Evolutionary conservation across 2,113 vertebrate species (phyloP), one percentile per base, ranked within the genome.

Genomic region (Hiodon alosoides): DNA sequence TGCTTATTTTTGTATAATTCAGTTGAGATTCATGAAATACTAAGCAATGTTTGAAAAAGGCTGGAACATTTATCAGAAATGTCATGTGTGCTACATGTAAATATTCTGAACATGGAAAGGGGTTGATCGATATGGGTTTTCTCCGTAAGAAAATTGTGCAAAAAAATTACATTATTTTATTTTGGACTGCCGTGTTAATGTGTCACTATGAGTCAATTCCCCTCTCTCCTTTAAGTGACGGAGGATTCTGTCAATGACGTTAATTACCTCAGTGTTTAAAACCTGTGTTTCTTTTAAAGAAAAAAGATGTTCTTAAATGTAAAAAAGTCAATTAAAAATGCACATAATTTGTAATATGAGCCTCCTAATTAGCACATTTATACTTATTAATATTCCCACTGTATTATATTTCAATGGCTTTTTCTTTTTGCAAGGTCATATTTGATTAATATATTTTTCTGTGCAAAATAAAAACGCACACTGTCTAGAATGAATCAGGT

Each of bases 311-410:
- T 31, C 31, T 31, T 31, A 31, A 31, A 31, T 31, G 62, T 55
- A 64, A 77, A 77, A 81, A 79, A 82, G 77, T 75, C 78, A 61
- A 82, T 66, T 77, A 86, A 87, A 85, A 82, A 88, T 87, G 86
- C 84, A 83, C 86, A 90, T 86, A 76, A 85, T 87, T 86, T 79
- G 79, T 81, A 78, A 81, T 82, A 84, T 78, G 83, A 86, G 86
- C 75, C 67, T 54, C 69, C 81, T 84, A 86, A 89, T 87, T 86
- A 81, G 83, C 68, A 80, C 82, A 84, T 87, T 85, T 83, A 83
- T 77, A 84, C 75, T 72, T 85, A 86, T 87, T 81, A 82, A 83
- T 83, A 78, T 77, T 76, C 58, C 76, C 81, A 54, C 80, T 86
- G 85, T 80, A 85, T 86, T 86, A 84, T 72, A 68, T 79, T 81